phyloP scores from a whole-genome alignment of 2,797 vertebrate species.

The Gymnodraco acuticeps region DNA sequence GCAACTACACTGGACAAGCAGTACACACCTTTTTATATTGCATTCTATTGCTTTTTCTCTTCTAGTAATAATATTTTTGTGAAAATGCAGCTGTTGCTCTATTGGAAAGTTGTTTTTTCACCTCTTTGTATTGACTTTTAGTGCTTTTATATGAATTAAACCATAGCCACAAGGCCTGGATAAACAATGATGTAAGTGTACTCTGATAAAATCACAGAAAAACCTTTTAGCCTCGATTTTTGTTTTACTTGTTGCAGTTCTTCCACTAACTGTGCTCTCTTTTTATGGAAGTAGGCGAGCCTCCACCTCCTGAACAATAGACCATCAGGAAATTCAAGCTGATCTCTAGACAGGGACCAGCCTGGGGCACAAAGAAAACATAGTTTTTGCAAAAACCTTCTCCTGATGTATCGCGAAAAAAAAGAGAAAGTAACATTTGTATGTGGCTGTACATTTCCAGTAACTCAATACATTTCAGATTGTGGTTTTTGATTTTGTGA shows the following conservation, averaged over 20 bases:
- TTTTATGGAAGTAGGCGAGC: neutral
- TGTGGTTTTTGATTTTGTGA: neutral
- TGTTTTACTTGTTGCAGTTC: neutral
- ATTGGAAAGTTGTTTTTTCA: too few relatives aligned
- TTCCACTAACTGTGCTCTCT: neutral
- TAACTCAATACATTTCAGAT: neutral
- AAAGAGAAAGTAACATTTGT: neutral
- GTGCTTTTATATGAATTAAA: neutral
- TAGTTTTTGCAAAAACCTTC: neutral
- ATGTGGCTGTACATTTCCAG: neutral
- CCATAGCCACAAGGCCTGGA: conserved; percentile 45
- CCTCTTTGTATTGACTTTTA: too few relatives aligned
- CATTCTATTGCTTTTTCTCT: too few relatives aligned
- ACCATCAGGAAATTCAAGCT: neutral
- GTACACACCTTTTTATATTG: too few relatives aligned
- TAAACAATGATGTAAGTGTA: neutral
- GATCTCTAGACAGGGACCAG: neutral
- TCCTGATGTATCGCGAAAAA: neutral
- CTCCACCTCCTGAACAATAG: conserved; percentile 4
- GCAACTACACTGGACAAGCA: too few relatives aligned
- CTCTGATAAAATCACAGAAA: neutral
- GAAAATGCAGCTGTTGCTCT: too few relatives aligned
- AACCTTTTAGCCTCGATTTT: neutral
- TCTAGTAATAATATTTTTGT: too few relatives aligned
- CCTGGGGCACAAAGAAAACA: neutral